Percentiles rank a stretch among this genome's conserved stretches.
Conservation (phyloP, 1,140 invertebrate genomes). For the Lucilia cuprina region DNA sequence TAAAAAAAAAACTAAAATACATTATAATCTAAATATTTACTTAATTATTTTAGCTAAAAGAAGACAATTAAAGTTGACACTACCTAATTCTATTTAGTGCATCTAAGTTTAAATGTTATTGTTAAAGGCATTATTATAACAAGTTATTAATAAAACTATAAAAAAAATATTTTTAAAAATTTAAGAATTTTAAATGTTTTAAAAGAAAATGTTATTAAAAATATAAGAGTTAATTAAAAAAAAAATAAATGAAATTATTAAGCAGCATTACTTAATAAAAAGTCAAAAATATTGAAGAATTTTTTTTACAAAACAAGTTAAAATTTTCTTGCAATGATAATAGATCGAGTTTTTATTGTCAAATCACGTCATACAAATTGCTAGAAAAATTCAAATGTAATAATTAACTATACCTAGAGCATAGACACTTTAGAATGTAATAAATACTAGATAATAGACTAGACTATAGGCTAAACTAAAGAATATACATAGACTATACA, state of each 20-base stretch:
- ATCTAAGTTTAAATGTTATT: not conserved
- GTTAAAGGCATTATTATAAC: not conserved
- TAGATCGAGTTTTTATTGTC: too few relatives aligned
- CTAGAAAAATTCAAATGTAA: too few relatives aligned
- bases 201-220: not conserved
- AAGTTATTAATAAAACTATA: not conserved
- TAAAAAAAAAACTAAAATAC: not conserved
- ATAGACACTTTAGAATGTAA: too few relatives aligned
- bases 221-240: too few relatives aligned
- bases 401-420: too few relatives aligned
- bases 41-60: not conserved
- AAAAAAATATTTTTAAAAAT: not conserved
- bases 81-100: not conserved
- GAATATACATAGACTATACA: too few relatives aligned
- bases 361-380: too few relatives aligned
- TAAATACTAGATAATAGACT: too few relatives aligned
- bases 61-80: not conserved
- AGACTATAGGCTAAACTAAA: too few relatives aligned
- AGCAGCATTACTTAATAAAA: slow-evolving; percentile 4
- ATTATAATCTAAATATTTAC: not conserved
- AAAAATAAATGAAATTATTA: not conserved
- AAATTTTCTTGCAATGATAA: too few relatives aligned
- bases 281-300: not conserved
- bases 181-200: not conserved
- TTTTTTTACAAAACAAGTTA: too few relatives aligned